phyloP scores from a whole-genome alignment of 2,888 invertebrate species.

The Noctuana brunneofusca region DNA sequence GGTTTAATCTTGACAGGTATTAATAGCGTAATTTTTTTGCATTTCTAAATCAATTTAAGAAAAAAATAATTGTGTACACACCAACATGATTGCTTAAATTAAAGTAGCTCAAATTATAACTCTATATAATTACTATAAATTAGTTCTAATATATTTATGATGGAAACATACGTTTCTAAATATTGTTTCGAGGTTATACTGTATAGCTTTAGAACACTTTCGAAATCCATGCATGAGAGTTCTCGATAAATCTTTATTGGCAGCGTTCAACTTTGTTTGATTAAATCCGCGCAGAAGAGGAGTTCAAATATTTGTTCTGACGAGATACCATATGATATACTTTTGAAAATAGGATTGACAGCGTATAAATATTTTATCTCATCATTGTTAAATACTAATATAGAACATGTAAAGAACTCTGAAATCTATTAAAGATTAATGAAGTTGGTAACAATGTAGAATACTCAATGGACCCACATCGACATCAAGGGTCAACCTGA shows the following conservation, averaged over 20 bases:
- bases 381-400: too few species aligned
- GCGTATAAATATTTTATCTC: not conserved
- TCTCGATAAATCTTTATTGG: slow-evolving; percentile 10
- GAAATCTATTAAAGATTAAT: too few species aligned
- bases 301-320: slow-evolving; percentile 17
- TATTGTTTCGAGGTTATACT: not conserved
- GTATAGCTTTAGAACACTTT: slow-evolving; percentile 4
- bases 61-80: too few species aligned
- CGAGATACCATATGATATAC: not conserved
- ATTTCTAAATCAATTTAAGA: too few species aligned
- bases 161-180: not conserved
- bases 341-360: not conserved
- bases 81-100: too few species aligned
- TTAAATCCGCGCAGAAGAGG: slow-evolving; percentile 20
- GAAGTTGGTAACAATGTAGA: not conserved
- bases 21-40: too few species aligned
- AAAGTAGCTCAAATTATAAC: too few species aligned
- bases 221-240: not conserved
- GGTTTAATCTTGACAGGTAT: too few species aligned
- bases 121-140: too few species aligned
- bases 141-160: too few species aligned
- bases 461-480: not conserved
- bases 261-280: slow-evolving; percentile 18
- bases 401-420: too few species aligned
- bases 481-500: not conserved